phyloP scores from a whole-genome alignment of 1,140 invertebrate species.

The Pemphigus obesinymphae region DNA sequence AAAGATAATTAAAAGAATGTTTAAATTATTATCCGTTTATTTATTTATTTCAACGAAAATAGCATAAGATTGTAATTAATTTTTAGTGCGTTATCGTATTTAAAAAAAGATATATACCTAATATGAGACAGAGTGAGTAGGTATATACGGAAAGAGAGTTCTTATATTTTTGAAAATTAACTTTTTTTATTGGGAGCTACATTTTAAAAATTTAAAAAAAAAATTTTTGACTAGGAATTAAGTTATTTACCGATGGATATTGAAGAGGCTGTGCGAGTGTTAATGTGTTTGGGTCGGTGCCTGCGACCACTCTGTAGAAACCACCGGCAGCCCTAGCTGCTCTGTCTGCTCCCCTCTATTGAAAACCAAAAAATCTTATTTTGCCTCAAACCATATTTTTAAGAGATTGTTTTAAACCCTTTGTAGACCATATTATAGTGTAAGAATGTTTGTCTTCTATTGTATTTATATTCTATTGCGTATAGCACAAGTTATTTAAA shows the following conservation, averaged over 20 bases:
- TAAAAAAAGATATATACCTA: not conserved
- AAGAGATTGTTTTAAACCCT: conserved; percentile 1
- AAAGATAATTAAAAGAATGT: not conserved
- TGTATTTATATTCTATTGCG: not conserved
- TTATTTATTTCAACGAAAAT: not conserved
- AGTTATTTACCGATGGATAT: conserved; percentile 37
- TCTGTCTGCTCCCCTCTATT: conserved; percentile 57
- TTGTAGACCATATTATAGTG: not conserved
- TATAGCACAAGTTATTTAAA: not conserved
- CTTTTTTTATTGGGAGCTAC: not conserved
- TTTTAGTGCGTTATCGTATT: not conserved
- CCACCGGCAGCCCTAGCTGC: conserved; percentile 69
- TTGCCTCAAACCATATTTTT: conserved; percentile 35
- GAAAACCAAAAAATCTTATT: conserved; percentile 43
- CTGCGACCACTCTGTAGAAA: conserved; percentile 69
- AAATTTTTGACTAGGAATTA: conserved; percentile 33
- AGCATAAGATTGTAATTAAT: not conserved
- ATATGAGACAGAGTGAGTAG: not conserved
- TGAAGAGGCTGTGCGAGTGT: conserved; percentile 56
- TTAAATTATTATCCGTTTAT: not conserved
- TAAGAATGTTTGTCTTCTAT: too few relatives aligned
- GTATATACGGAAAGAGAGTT: not conserved
- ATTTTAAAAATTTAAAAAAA: conserved; percentile 12
- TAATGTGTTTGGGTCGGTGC: conserved; percentile 67
- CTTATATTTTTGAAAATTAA: not conserved